Conservation (phyloP, 1,140 invertebrate genomes). For the Drosophila tropicalis region DNA sequence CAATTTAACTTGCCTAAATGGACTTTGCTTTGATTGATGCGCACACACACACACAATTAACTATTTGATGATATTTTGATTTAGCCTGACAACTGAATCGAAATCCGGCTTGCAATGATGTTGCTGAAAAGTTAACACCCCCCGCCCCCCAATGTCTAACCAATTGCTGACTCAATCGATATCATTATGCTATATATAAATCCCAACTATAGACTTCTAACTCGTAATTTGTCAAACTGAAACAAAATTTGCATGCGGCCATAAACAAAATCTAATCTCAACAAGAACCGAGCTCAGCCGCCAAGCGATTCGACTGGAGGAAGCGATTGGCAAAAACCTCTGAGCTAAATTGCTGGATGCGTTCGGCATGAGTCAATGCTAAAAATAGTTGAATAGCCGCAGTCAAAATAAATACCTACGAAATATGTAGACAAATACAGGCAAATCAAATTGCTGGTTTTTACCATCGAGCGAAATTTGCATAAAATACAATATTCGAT, state of each 20-base stretch:
- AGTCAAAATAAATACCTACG: constrained; percentile 40
- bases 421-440: constrained; percentile 35
- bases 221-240: constrained; percentile 31
- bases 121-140: constrained; percentile 9
- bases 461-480: constrained; percentile 57
- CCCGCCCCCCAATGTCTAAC: not conserved
- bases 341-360: constrained; percentile 47
- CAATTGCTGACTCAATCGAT: constrained; percentile 22
- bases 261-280: constrained; percentile 40
- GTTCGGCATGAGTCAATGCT: constrained; percentile 61
- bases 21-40: constrained; percentile 35
- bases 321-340: not conserved
- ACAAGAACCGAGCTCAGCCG: constrained; percentile 15
- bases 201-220: not conserved
- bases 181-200: not conserved
- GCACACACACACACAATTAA: not conserved
- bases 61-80: constrained; percentile 15
- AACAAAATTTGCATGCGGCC: constrained; percentile 49
- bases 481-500: constrained; percentile 55
- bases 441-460: constrained; percentile 66
- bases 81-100: not conserved
- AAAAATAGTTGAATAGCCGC: constrained; percentile 63
- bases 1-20: constrained; percentile 52
- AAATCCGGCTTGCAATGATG: constrained; percentile 29
- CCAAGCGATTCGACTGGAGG: not conserved